A percentile compares a stretch with the other conserved stretches of the same genome.
phyloP scores from a whole-genome alignment of 1,140 invertebrate genomes.

The Drosophila mauritiana region DNA sequence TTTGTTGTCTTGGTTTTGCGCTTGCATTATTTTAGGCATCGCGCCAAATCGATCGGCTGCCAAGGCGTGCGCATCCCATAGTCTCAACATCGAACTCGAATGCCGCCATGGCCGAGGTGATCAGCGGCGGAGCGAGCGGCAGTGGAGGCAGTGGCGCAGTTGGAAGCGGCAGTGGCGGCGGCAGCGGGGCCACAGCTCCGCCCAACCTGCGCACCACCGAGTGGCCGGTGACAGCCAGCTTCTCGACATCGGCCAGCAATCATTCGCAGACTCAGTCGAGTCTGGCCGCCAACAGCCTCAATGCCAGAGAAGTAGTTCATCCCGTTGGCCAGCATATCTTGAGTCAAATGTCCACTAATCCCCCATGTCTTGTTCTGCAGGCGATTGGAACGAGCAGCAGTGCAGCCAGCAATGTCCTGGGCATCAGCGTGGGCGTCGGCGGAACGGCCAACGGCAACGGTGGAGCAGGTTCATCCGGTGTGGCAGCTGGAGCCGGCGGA shows the following conservation, averaged over 20 bases:
- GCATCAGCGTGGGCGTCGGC: conserved; percentile 73
- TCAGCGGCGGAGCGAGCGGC: conserved; percentile 54
- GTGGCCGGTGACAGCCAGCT: conserved; percentile 77
- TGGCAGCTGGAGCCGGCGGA: conserved; percentile 25
- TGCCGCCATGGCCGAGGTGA: conserved; percentile 83
- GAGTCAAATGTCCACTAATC: conserved; percentile 40
- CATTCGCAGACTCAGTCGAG: conserved; percentile 83
- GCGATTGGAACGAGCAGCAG: conserved; percentile 60
- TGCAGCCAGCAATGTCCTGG: conserved; percentile 69
- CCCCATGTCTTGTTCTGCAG: conserved; percentile 37
- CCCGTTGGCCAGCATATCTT: conserved; percentile 10
- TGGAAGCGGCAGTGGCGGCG: conserved; percentile 59
- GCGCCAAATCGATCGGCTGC: conserved; percentile 93
- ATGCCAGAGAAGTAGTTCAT: conserved; percentile 80
- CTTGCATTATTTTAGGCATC: conserved; percentile 87
- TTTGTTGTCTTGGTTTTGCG: conserved; percentile 45
- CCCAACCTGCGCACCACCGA: conserved; percentile 75
- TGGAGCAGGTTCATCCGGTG: conserved; percentile 21
- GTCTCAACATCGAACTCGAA: conserved; percentile 84
- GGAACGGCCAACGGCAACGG: conserved; percentile 49
- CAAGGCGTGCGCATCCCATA: conserved; percentile 88
- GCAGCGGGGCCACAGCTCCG: conserved; percentile 61
- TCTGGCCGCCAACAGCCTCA: conserved; percentile 77
- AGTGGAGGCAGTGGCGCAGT: conserved; percentile 60
- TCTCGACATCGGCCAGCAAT: conserved; percentile 71